Evolutionary conservation across 1,140 invertebrate species (phyloP).

Genomic region (Steinernema khuongi): DNA sequence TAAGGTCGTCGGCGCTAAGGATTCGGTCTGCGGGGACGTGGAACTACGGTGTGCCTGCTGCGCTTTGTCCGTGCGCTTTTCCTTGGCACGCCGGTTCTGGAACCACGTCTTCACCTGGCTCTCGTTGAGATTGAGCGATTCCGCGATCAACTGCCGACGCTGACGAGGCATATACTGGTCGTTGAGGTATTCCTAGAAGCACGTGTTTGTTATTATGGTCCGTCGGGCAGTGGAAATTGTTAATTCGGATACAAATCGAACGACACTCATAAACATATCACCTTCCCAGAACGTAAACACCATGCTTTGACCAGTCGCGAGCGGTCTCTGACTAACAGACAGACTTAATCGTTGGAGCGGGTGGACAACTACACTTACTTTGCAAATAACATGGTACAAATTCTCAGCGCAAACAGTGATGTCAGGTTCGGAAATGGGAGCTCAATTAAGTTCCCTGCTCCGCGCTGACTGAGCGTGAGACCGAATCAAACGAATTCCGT

Average conservation of each 20-base stretch:
- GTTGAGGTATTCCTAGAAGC: slow-evolving; percentile 32
- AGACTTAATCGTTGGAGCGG: no score
- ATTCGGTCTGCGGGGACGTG: not conserved
- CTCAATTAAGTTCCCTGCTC: no score
- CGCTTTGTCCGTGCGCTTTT: slow-evolving; percentile 64
- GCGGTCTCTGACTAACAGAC: no score
- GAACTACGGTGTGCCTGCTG: not conserved
- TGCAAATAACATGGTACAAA: no score
- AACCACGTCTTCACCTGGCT: slow-evolving; percentile 90
- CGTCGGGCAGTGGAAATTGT: not conserved
- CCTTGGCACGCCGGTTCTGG: slow-evolving; percentile 87
- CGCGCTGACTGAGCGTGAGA: no score
- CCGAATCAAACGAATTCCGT: no score
- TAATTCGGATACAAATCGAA: not conserved
- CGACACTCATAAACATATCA: not conserved
- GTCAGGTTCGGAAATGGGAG: no score
- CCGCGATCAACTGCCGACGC: slow-evolving; percentile 24
- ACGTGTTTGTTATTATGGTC: not conserved
- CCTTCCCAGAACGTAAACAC: not conserved
- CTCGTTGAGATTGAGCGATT: slow-evolving; percentile 29
- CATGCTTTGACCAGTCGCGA: not conserved
- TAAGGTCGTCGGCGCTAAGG: not conserved
- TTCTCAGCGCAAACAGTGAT: no score
- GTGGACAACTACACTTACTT: no score
- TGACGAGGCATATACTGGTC: slow-evolving; percentile 31